Conservation (phyloP, 1,140 invertebrate species). For the Stenopsyche tienmushanensis region DNA sequence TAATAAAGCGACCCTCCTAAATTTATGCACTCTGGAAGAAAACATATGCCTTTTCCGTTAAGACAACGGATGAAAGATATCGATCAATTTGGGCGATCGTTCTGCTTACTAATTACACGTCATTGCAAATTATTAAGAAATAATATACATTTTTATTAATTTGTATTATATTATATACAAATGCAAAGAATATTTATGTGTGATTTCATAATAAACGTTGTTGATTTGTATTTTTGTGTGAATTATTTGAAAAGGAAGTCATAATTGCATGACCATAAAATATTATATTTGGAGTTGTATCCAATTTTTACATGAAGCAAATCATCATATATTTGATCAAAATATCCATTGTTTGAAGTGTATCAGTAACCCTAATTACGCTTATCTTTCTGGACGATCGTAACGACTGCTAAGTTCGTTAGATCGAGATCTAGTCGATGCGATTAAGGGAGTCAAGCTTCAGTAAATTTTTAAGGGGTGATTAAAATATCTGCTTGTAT, state of each 20-base stretch:
- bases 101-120: conserved; percentile 10
- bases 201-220: background rate
- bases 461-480: conserved; percentile 24
- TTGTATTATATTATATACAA: background rate
- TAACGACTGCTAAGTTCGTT: conserved; percentile 25
- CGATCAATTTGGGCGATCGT: conserved; percentile 6
- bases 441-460: conserved; percentile 27
- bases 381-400: conserved; percentile 13
- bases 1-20: background rate
- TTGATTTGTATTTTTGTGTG: conserved; percentile 8
- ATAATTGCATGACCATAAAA: too few relatives aligned
- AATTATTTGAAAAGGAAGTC: too few relatives aligned
- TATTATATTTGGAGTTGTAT: too few relatives aligned
- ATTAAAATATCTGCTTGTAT: too few relatives aligned
- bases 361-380: conserved; percentile 17
- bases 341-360: conserved; percentile 2
- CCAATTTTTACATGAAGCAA: too few relatives aligned
- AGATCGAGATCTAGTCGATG: conserved; percentile 21
- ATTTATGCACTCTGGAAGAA: background rate
- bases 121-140: conserved; percentile 16
- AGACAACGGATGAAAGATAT: conserved; percentile 17
- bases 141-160: background rate
- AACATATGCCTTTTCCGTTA: conserved; percentile 17
- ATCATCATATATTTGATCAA: too few relatives aligned
- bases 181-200: background rate